These are phyloP conservation scores for Daphoenositta chrysoptera DNA, from an alignment of 2,113 vertebrate species.

Conservation along the genomic window DNA sequence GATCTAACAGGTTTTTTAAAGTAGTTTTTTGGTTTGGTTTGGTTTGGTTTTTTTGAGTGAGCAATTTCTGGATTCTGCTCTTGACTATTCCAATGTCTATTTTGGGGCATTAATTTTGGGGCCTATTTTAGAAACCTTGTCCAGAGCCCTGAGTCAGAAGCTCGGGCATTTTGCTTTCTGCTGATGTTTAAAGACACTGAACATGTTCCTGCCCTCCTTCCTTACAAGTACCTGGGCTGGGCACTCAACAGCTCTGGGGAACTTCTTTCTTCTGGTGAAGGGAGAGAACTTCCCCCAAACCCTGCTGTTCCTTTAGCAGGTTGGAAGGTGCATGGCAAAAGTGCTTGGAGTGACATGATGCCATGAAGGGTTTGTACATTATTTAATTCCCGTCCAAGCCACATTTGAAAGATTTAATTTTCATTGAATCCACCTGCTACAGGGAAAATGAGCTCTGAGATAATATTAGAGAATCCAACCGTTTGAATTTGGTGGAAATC, in stretches of 20 bases:
- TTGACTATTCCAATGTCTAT: neutral
- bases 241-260: neutral
- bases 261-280: neutral
- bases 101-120: neutral
- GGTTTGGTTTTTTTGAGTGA: neutral
- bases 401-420: neutral
- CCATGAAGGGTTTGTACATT: rapidly evolving
- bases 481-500: neutral
- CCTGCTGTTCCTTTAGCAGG: neutral
- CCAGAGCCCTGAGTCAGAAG: neutral
- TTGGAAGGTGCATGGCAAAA: neutral
- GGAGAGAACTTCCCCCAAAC: neutral
- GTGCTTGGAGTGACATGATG: no score
- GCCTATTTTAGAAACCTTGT: neutral
- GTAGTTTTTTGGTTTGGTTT: no score
- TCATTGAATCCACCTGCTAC: neutral
- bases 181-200: neutral
- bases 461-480: neutral
- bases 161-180: neutral
- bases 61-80: neutral
- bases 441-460: neutral
- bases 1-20: neutral
- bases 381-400: neutral
- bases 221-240: neutral
- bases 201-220: neutral